These are phyloP conservation scores for Drosophila serrata DNA, from an alignment of 1,140 invertebrate species.

Conservation along the genomic window DNA sequence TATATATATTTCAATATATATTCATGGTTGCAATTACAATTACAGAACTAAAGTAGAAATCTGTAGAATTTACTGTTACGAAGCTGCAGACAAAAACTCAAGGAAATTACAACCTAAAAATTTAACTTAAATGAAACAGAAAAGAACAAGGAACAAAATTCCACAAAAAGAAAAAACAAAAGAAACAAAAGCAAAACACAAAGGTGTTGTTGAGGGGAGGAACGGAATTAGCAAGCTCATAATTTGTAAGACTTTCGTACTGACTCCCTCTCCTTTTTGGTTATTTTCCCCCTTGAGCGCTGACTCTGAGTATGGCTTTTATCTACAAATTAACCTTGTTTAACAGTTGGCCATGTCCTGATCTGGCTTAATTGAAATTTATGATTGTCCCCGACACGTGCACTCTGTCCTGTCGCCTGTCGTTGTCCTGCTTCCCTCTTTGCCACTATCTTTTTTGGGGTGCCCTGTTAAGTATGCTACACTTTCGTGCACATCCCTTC, in stretches of 20 bases:
- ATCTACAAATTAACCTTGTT: constrained; percentile 64
- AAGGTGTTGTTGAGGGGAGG: constrained; percentile 19
- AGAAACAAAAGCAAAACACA: constrained; percentile 13
- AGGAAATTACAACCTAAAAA: constrained; percentile 6
- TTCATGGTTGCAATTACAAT: constrained; percentile 42
- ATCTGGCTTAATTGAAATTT: constrained; percentile 78
- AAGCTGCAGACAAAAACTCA: constrained; percentile 40
- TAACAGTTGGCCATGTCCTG: constrained; percentile 49
- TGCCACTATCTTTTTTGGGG: neutral
- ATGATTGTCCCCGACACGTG: constrained; percentile 60
- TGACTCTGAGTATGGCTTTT: constrained; percentile 38
- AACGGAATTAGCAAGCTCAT: constrained; percentile 25
- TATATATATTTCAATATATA: neutral
- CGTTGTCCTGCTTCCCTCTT: neutral
- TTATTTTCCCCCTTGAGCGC: neutral
- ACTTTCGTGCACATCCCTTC: constrained; percentile 40
- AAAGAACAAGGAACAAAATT: neutral
- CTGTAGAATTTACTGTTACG: constrained; percentile 51
- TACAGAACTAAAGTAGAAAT: constrained; percentile 48
- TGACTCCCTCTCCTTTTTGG: neutral
- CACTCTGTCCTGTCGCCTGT: constrained; percentile 3
- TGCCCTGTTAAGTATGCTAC: constrained; percentile 62
- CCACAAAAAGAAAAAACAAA: neutral
- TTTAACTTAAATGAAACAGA: constrained; percentile 2
- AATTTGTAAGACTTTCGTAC: constrained; percentile 50